Base-by-base conservation (phyloP, 2,797 vertebrate species). In the Ptychadena robeensis region DNA sequence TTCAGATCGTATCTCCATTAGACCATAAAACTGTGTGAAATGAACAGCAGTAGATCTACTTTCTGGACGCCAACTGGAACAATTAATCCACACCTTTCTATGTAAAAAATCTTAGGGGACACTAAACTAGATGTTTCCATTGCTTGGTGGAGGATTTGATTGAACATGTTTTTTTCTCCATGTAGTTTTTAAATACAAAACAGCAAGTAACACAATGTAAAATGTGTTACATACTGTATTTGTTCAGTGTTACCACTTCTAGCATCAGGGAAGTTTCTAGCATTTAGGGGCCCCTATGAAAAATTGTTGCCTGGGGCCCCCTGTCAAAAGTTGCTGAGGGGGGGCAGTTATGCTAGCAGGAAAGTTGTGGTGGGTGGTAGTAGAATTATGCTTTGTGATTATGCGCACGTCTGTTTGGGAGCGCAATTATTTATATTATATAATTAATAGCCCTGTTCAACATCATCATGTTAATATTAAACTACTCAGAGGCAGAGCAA, bases 11-110 rank as follows among this genome's bases (percentile, higher is more conserved):
- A 59, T 70, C 57, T 71, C 74, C n/a, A 9, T 38, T 27, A 66
- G 75, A 78, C 74, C 73, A 71, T 82, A 72, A 71, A 73, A 78
- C 59, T 72, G 40, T 67, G 75, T 83, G 75, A 79, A 79, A 79
- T 79, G 75, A 83, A 83, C 65, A 72, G 38, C 68, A 73, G 63
- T 31, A 63, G 31, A 78, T 57, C 48, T 83, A 72, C 53, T 78
- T n/a, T 63, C 74, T 78, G 31, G 66, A 83, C 81, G 72, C 59
- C 61, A 59, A 78, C 31, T 78, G 73, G 74, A 83, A 66, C 57
- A 70, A 83, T 83, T 79, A n/a, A 83, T 73, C 79, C 73, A 71
- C 61, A 73, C 74, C 18, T 72, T 79, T n/a, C 57, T 9, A 73
- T 30, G 57, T 61, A 79, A 76, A 30, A 59, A 40, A 71, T 69